Evolutionary conservation across 2,888 invertebrate genomes (phyloP), one percentile per base, ranked within the genome.

Genomic region (Sisyra nigra): DNA sequence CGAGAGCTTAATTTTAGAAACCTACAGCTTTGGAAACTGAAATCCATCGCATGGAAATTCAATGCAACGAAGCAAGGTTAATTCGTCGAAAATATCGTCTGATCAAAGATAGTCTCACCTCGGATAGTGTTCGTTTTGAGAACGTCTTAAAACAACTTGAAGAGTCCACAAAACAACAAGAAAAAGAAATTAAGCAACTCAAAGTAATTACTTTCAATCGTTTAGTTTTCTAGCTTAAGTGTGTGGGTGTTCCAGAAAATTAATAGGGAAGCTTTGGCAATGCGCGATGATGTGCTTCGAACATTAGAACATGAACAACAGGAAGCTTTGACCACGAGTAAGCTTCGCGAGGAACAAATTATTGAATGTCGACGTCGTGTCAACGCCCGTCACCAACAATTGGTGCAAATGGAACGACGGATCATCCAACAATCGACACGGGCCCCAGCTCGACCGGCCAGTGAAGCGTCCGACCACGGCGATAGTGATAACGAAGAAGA

Each of bases 31-130:
- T 87, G 49, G 86, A 86, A 60, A 87, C 87, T 55, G 80, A 80
- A 57, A 79, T 87, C 46, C 84, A 87, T 55, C 77, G 80, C 46
- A 75, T 84, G 1, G 72, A 82, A 43, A 79, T 87, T 29, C 84
- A 86, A 63, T 79, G 81, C 69, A 77, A 82, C 55, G 86, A 87
- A 60, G 84, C 85, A 0, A 77, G 80, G 51, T 74, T 85, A 49
- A 76, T 86, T 6, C 76, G 76, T 49, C 80, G 79, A 55, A 84
- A 84, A 57, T 87, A 86, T 55, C 63, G 70, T 31, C 74, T 76
- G 2, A 84, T 86, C 44, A 72, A 76, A 63, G 74, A 70, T 50
- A 74, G 78, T 0, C 60, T 84, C 1, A 65, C 76, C 56, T 73
- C 76, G 10, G 84, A 84, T 54, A 72, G 80, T 0, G 78, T 80